Base-by-base conservation (phyloP, 2,888 invertebrate genomes). In the Andrena haemorrhoa region DNA sequence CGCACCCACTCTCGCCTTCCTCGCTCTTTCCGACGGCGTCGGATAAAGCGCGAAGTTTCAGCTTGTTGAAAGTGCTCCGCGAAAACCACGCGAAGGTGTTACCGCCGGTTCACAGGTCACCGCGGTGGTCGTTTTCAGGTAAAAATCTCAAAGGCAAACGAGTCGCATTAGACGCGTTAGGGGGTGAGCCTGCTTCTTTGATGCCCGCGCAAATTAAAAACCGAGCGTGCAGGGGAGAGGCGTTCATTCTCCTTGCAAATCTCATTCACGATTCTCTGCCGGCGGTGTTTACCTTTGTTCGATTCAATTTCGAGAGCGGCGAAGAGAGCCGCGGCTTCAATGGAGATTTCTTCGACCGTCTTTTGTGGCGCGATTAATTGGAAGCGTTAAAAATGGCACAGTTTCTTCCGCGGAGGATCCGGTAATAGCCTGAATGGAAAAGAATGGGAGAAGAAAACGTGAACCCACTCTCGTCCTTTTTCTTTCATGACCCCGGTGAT, bases 51-150 rank as follows among this genome's bases (percentile, higher is more conserved):
- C 33, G 12, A 60, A 76, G 64, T 85, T 78, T 65, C 20, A 79
- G 69, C 76, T 76, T 74, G 61, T 85, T 84, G 70, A 68, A 61
- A 70, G 53, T 82, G 83, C 71, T 83, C 83, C 80, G 79, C 78
- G 85, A 88, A 88, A 86, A 87, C 81, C 86, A 66, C 76, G 85
- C 69, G 81, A 82, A 82, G 83, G 82, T 86, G 86, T 87, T 88
- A 82, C 86, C 72, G 85, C 74, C 79, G 83, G 78, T 81, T 88
- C 85, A 61, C 33, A 20, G 61, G 6, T 20, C 20, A 35, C 61
- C 16, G 35, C 61, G 35, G 47, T n/a, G n/a, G 33, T 12, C 33
- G 49, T 68, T 56, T 8, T 23, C 1, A 29, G 41, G 20, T 0
- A 16, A 20, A 31, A 47, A n/a, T 35, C 12, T 29, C 65, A 72